Base-by-base conservation (phyloP, 2,797 vertebrate species). In the Austrolebias charrua region DNA sequence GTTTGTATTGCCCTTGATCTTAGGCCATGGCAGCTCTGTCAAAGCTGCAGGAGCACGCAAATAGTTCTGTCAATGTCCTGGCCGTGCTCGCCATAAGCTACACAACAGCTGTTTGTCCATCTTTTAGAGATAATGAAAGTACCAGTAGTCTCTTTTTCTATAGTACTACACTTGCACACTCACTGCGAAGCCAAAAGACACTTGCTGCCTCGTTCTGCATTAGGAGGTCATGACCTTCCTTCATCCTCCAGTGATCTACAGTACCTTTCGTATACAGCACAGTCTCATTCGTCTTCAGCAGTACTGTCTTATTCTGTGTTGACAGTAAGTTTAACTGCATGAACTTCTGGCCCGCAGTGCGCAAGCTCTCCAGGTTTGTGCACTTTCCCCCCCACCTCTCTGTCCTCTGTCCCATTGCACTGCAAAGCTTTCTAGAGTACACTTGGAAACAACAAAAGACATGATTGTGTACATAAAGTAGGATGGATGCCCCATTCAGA, bases 401-500 rank as follows among this genome's bases (percentile, higher is more conserved):
- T 48, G 18, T 24, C 3, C 24, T 24, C 24, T 73, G 61, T 61
- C 60, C 48, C 66, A 29, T 66, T 56, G 74, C 66, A 66, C 19
- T 14, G 24, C 52, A 75, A 75, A 81, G 69, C 78, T 64, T 63
- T 62, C 63, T 61, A 38, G 58, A 76, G n/a, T 71, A 69, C 60
- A 84, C 72, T 62, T 8, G 6, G 75, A 70, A 82, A 70, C 54
- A 48, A 38, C 33, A 65, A 53, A 76, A 55, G 75, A 79, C 85
- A 69, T 68, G 81, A 75, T 63, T 86, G 85, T 88, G 80, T 90
- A 84, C 76, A 83, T 45, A 84, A 60, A 67, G 35, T 57, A 69
- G 88, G 88, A 90, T 71, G n/a, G 80, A 90, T 86, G 81, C 63
- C 66, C 65, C n/a, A 5, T 60, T 76, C 74, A 62, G 65, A 75